Evolutionary conservation across 2,888 invertebrate genomes (phyloP).

Genomic region (Seira musarum): DNA sequence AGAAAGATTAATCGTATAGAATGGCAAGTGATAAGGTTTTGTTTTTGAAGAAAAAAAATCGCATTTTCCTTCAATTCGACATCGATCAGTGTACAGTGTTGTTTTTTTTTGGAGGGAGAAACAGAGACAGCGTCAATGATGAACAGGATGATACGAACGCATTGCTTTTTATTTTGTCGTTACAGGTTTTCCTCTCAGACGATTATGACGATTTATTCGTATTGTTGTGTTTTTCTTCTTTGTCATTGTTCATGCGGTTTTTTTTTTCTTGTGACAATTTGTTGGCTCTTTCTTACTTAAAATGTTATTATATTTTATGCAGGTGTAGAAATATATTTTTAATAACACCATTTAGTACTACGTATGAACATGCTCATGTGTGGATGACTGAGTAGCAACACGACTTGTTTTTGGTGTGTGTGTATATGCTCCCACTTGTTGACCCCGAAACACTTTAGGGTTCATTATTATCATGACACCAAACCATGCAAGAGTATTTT

Average conservation of each 20-base stretch:
- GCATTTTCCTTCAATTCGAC: neutral
- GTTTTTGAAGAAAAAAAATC: neutral
- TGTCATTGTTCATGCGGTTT: neutral
- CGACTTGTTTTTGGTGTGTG: neutral
- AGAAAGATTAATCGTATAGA: neutral
- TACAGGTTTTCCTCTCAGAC: neutral
- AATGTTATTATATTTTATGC: neutral
- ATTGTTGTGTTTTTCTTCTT: neutral
- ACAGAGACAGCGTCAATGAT: neutral
- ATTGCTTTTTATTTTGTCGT: neutral
- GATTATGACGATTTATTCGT: neutral
- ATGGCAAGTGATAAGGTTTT: neutral
- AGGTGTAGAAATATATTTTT: neutral
- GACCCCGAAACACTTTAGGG: constrained; percentile 64
- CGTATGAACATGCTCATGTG: neutral
- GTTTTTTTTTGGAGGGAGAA: neutral
- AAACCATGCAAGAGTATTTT: too few relatives aligned
- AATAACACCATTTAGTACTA: neutral
- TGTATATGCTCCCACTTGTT: constrained; percentile 66
- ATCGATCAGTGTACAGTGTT: neutral
- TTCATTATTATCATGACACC: neutral
- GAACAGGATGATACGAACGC: neutral
- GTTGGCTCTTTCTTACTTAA: neutral
- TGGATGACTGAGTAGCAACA: neutral
- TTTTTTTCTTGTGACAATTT: neutral